A percentile compares a stretch with the other conserved stretches of the same genome.
phyloP scores from a whole-genome alignment of 1,140 invertebrate species.

The Ridgeia piscesae region DNA sequence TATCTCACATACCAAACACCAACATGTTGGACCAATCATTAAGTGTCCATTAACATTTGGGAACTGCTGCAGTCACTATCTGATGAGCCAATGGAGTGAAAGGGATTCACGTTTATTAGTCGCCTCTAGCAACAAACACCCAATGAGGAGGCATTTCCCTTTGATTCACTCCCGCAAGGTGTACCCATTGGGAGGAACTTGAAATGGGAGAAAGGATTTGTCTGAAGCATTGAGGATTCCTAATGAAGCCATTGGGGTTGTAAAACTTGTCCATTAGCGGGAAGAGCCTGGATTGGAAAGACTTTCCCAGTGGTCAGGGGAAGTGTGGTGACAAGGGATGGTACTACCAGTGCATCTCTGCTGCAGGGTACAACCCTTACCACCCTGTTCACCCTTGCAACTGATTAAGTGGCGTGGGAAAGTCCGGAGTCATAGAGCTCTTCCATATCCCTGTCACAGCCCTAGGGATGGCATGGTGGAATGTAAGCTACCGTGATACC shows the following conservation, averaged over 20 bases:
- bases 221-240: not conserved
- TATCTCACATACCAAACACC: not conserved
- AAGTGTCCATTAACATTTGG: not conserved
- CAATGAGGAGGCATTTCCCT: not conserved
- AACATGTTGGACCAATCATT: not conserved
- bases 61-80: no score
- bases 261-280: slow-evolving; percentile 1
- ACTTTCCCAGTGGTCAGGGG: not conserved
- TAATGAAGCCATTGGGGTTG: not conserved
- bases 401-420: not conserved
- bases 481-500: not conserved
- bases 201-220: not conserved
- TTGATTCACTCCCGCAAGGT: not conserved
- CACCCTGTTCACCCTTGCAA: not conserved
- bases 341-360: not conserved
- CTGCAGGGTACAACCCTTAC: not conserved
- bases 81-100: no score
- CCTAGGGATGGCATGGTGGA: not conserved
- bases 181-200: not conserved
- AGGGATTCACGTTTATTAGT: not conserved
- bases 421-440: not conserved
- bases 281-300: not conserved
- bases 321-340: not conserved
- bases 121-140: not conserved
- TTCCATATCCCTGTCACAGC: not conserved